Percentiles rank a stretch among this genome's conserved stretches.
Conservation (phyloP, 1,140 invertebrate genomes). For the Hesperophylax magnus region DNA sequence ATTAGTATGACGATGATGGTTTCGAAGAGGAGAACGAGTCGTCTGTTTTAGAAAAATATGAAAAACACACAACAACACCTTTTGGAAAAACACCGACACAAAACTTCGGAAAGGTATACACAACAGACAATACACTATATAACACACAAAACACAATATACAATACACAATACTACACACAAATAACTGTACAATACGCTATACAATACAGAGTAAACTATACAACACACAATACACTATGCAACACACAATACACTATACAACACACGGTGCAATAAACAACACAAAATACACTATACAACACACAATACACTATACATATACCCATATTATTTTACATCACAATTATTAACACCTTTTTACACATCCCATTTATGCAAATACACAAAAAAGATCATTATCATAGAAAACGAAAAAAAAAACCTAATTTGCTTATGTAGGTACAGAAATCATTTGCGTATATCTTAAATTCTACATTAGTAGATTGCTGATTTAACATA, state of each 20-base stretch:
- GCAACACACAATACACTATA: too few relatives aligned
- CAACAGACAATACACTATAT: too few relatives aligned
- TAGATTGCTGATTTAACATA: too few relatives aligned
- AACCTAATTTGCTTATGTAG: too few relatives aligned
- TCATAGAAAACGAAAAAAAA: background rate
- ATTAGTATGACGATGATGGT: slow-evolving; percentile 64
- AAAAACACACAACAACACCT: slow-evolving; percentile 70
- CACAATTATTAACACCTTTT: background rate
- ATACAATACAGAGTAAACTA: too few relatives aligned
- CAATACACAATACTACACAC: too few relatives aligned
- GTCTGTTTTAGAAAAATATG: slow-evolving; percentile 77
- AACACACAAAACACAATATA: background rate
- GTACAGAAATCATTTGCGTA: too few relatives aligned
- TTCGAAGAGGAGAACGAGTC: slow-evolving; percentile 75
- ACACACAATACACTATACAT: background rate
- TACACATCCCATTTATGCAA: background rate
- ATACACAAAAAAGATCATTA: background rate
- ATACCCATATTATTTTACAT: background rate
- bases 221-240: too few relatives aligned
- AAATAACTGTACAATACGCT: too few relatives aligned
- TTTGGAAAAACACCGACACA: slow-evolving; percentile 60
- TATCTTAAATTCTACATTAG: too few relatives aligned
- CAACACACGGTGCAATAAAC: too few relatives aligned
- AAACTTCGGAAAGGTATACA: slow-evolving; percentile 61
- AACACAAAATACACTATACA: too few relatives aligned